A percentile compares a stretch with the other conserved stretches of the same genome.
phyloP scores from a whole-genome alignment of 2,113 vertebrate species.

The Melanerpes aurifrons region DNA sequence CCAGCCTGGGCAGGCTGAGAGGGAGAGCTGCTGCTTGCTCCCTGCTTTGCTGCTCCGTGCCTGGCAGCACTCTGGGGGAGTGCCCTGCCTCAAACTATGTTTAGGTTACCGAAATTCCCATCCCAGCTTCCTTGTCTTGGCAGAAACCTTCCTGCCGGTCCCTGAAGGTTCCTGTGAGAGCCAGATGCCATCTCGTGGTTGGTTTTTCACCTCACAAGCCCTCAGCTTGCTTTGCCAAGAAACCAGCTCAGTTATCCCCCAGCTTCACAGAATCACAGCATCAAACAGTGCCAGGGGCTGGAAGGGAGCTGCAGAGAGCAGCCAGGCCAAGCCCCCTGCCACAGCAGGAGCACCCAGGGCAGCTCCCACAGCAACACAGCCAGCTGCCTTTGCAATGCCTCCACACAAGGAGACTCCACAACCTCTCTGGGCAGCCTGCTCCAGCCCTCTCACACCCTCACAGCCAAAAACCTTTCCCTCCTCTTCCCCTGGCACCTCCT shows the following conservation, averaged over 20 bases:
- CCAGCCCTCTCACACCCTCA: too few relatives aligned
- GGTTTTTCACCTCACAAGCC: background rate
- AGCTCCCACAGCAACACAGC: too few relatives aligned
- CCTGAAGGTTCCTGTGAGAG: slow-evolving; percentile 11
- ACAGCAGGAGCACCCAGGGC: too few relatives aligned
- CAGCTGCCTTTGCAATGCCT: too few relatives aligned
- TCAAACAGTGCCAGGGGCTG: too few relatives aligned
- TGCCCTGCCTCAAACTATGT: background rate
- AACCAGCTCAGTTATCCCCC: background rate
- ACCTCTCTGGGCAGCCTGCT: too few relatives aligned
- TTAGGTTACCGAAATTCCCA: background rate
- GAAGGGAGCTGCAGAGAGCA: too few relatives aligned
- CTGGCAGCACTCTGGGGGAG: background rate
- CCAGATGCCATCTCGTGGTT: slow-evolving; percentile 68
- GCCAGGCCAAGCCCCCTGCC: too few relatives aligned
- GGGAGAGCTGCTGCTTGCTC: background rate
- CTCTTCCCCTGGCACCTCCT: too few relatives aligned
- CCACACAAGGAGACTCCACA: too few relatives aligned
- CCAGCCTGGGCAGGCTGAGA: background rate
- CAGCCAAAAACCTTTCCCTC: too few relatives aligned
- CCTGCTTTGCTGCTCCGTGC: background rate
- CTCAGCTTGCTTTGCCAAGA: background rate
- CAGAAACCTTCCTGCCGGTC: background rate
- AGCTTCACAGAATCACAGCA: background rate
- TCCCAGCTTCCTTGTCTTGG: background rate